Conservation (phyloP, 2,888 invertebrate species). For the Sussaba pulchella region DNA sequence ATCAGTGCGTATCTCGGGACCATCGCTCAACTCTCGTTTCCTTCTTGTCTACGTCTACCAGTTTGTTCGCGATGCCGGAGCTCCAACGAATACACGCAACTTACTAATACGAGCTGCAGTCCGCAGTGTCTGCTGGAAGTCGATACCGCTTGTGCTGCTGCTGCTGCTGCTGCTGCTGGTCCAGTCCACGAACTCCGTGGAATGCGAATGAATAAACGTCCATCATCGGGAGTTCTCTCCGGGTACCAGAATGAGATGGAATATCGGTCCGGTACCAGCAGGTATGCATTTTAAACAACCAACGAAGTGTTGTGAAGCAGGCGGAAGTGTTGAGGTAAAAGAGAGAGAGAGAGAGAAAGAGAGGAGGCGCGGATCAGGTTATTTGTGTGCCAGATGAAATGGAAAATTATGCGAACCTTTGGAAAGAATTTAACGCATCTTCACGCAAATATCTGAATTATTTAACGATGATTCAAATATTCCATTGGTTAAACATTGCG, state of each 20-base stretch:
- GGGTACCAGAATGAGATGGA: conserved; percentile 26
- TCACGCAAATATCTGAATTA: conserved; percentile 32
- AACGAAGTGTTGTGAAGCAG: conserved; percentile 14
- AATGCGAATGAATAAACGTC: conserved; percentile 77
- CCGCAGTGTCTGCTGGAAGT: no score
- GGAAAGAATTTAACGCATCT: conserved; percentile 1
- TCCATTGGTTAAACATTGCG: neutral
- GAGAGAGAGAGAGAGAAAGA: neutral
- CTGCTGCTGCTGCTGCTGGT: conserved; percentile 50
- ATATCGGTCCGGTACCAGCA: conserved; percentile 9
- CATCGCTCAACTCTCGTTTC: conserved; percentile 70
- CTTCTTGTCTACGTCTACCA: conserved; percentile 14
- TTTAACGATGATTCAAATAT: conserved; percentile 26
- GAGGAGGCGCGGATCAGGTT: neutral
- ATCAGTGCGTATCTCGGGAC: conserved; percentile 77
- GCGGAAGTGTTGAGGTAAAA: conserved; percentile 47
- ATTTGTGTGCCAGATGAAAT: conserved; percentile 48
- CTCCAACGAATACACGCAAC: conserved; percentile 60
- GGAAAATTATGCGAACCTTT: conserved; percentile 55
- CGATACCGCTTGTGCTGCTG: neutral
- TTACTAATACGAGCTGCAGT: conserved; percentile 40
- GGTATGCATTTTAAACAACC: conserved; percentile 7
- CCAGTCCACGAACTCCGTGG: conserved; percentile 70
- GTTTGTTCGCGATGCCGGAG: conserved; percentile 42
- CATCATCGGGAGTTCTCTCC: conserved; percentile 45